Conservation (phyloP, 2,888 invertebrate genomes). For the Mythimna impura region DNA sequence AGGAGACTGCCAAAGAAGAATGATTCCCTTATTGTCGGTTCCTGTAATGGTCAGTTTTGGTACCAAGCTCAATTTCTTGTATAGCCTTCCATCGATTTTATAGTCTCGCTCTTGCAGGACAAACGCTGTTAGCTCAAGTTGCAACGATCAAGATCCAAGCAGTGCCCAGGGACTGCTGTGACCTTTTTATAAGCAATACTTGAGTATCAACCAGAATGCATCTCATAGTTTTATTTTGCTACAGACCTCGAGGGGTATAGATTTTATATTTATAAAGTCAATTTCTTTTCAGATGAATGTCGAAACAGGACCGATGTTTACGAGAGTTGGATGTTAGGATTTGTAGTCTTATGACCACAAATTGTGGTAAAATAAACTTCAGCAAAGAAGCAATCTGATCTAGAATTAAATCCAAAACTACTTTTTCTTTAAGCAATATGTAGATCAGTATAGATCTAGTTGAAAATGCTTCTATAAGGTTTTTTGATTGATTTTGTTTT, state of each 20-base stretch:
- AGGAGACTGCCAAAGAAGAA: not conserved
- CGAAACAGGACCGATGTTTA: not conserved
- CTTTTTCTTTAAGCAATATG: too few species aligned
- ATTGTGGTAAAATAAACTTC: not conserved
- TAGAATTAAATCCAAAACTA: too few species aligned
- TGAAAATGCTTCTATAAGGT: too few species aligned
- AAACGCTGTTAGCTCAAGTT: not conserved
- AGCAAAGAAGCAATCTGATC: not conserved
- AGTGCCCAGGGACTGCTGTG: slow-evolving; percentile 31
- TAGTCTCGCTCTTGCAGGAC: not conserved
- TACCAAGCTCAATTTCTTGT: not conserved
- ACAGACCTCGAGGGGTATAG: slow-evolving; percentile 10
- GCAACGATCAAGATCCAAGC: slow-evolving; percentile 24
- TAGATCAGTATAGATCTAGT: too few species aligned
- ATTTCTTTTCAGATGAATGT: slow-evolving; percentile 11
- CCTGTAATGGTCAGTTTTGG: not conserved
- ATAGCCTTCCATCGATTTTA: not conserved
- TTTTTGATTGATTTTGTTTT: too few species aligned
- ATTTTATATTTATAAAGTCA: slow-evolving; percentile 31
- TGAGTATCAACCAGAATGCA: slow-evolving; percentile 15
- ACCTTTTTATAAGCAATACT: slow-evolving; percentile 21
- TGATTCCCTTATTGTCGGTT: not conserved
- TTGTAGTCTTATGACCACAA: slow-evolving; percentile 1
- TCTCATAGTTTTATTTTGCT: slow-evolving; percentile 18
- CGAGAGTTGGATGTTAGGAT: not conserved